Evolutionary conservation across 1,140 invertebrate species (phyloP).

Genomic region (Sarcophaga peregrina): DNA sequence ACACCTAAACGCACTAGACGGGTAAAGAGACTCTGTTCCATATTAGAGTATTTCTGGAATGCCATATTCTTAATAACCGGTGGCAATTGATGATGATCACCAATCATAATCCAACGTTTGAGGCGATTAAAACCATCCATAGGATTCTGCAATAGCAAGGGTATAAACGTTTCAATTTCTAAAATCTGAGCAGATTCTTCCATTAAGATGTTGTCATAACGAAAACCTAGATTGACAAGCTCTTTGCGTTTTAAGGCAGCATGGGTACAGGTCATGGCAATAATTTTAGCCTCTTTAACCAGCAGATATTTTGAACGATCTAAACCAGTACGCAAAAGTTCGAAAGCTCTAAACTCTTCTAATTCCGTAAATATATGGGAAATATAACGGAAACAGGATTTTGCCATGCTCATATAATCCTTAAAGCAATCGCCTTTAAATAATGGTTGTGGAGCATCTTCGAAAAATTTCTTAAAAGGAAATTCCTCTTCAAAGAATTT

Average conservation of each 20-base stretch:
- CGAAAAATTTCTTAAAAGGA: slow-evolving; percentile 92
- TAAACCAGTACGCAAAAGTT: slow-evolving; percentile 91
- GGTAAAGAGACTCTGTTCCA: slow-evolving; percentile 99
- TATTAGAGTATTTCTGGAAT: slow-evolving; percentile 99
- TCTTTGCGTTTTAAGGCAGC: slow-evolving; percentile 97
- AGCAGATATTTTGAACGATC: slow-evolving; percentile 96
- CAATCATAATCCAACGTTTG: slow-evolving; percentile 99
- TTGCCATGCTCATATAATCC: slow-evolving; percentile 91
- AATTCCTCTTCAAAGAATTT: slow-evolving; percentile 78
- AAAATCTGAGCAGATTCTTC: slow-evolving; percentile 99
- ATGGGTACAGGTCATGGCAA: slow-evolving; percentile 99
- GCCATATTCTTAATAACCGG: slow-evolving; percentile 99
- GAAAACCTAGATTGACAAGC: slow-evolving; percentile 94
- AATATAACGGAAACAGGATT: slow-evolving; percentile 95
- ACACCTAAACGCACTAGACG: slow-evolving; percentile 95
- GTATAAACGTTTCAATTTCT: slow-evolving; percentile 99
- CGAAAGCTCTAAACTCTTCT: slow-evolving; percentile 98
- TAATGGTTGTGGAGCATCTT: slow-evolving; percentile 91
- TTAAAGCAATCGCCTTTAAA: slow-evolving; percentile 85
- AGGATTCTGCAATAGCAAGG: slow-evolving; percentile 95
- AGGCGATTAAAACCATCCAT: slow-evolving; percentile 94
- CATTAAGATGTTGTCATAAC: slow-evolving; percentile 99
- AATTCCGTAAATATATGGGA: slow-evolving; percentile 95
- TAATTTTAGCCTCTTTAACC: slow-evolving; percentile 99
- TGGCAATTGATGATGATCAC: slow-evolving; percentile 98